Percentiles rank a stretch among this genome's conserved stretches.
Conservation (phyloP, 2,797 vertebrate genomes). For the Lates japonicus region DNA sequence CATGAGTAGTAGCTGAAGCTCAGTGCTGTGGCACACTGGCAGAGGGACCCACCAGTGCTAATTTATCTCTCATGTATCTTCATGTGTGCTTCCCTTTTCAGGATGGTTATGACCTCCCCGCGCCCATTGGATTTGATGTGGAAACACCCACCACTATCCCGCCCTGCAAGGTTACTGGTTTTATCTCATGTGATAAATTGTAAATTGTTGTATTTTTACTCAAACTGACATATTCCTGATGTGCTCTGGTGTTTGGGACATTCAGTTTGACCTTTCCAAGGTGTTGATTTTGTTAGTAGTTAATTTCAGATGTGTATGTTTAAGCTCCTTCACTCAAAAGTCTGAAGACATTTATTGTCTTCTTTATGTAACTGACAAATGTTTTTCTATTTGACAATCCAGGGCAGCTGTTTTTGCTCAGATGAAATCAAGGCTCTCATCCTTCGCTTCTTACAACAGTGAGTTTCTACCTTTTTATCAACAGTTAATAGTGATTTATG, state of each 20-base stretch:
- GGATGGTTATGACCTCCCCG: constrained; percentile 92
- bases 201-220: background rate
- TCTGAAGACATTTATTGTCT: background rate
- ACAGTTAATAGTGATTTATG: background rate
- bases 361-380: constrained; percentile 6
- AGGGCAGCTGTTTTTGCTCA: constrained; percentile 93
- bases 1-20: background rate
- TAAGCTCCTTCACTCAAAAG: background rate
- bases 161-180: constrained; percentile 85
- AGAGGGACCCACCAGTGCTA: background rate
- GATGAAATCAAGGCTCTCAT: constrained; percentile 91
- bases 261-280: background rate
- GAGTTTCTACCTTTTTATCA: constrained; percentile 72
- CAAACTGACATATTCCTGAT: background rate
- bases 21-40: background rate
- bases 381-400: constrained; percentile 38
- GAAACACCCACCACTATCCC: constrained; percentile 90
- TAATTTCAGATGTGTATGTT: background rate
- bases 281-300: background rate
- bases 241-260: background rate
- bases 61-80: background rate
- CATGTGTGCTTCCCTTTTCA: constrained; percentile 60
- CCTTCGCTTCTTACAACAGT: constrained; percentile 92
- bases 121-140: constrained; percentile 92
- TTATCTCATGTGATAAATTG: background rate